These are phyloP conservation scores for Albula goreensis DNA, from an alignment of 2,113 vertebrate genomes.

Conservation along the genomic window DNA sequence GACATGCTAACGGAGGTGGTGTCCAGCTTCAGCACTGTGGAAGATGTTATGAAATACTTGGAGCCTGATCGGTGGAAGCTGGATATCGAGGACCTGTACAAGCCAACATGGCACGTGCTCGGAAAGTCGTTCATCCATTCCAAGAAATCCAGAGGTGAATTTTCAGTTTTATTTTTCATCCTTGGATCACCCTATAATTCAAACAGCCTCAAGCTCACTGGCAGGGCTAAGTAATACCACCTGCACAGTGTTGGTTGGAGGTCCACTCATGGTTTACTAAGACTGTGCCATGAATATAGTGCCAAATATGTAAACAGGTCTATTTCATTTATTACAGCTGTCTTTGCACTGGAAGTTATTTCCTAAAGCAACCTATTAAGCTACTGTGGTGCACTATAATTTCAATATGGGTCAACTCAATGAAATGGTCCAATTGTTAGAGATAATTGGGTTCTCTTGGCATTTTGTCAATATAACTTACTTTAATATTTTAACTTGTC, in stretches of 20 bases:
- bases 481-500: too few relatives aligned
- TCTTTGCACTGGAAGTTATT: background rate
- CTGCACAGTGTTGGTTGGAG: background rate
- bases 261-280: background rate
- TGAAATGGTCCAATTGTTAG: too few relatives aligned
- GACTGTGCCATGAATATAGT: background rate
- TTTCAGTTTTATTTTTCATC: background rate
- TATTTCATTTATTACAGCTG: background rate
- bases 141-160: constrained; percentile 88
- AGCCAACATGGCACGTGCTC: constrained; percentile 87
- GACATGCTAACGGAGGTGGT: constrained; percentile 83
- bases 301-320: background rate
- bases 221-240: background rate
- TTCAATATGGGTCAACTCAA: too few relatives aligned
- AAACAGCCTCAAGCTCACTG: background rate
- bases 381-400: too few relatives aligned
- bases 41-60: constrained; percentile 95
- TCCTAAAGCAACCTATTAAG: too few relatives aligned
- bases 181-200: background rate
- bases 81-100: constrained; percentile 93
- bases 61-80: constrained; percentile 94
- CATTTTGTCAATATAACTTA: too few relatives aligned
- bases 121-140: constrained; percentile 91
- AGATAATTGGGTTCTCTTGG: too few relatives aligned
- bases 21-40: constrained; percentile 81